Percentiles rank a stretch among this genome's conserved stretches.
Evolutionary conservation across 2,888 invertebrate species (phyloP).

Genomic region (Ectropis crepuscularia): DNA sequence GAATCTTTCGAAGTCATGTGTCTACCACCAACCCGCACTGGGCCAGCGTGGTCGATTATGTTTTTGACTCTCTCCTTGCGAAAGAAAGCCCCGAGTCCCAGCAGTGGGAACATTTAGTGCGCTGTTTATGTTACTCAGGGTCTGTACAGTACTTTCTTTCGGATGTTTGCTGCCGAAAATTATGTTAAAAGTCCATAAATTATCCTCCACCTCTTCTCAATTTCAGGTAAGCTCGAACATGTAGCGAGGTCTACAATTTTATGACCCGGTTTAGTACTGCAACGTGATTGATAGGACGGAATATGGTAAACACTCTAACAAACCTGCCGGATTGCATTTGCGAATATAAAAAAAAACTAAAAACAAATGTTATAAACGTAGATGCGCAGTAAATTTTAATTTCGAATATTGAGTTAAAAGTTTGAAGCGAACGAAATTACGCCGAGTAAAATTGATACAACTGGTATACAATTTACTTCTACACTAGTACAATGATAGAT

Average conservation of each 20-base stretch:
- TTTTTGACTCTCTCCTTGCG: too few species aligned
- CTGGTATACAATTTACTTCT: too few species aligned
- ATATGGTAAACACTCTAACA: conserved; percentile 31
- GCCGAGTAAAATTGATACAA: not conserved
- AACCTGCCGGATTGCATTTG: conserved; percentile 23
- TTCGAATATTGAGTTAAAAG: not conserved
- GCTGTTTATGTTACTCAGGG: too few species aligned
- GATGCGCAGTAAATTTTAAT: too few species aligned
- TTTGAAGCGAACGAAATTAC: not conserved
- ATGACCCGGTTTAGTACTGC: conserved; percentile 55
- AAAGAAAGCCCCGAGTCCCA: too few species aligned
- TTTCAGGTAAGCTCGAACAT: conserved; percentile 41
- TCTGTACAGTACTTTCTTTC: too few species aligned
- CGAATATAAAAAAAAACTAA: conserved; percentile 14
- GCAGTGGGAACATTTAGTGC: too few species aligned
- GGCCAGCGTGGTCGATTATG: too few species aligned
- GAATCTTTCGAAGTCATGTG: too few species aligned
- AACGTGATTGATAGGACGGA: conserved; percentile 62
- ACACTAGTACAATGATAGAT: too few species aligned
- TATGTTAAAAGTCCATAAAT: not conserved
- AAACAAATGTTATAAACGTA: not conserved
- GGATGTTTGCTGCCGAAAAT: too few species aligned
- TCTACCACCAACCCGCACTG: too few species aligned
- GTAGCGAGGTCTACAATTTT: conserved; percentile 56
- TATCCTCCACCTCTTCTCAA: conserved; percentile 5